These are phyloP conservation scores for Diorhabda carinulata DNA, from an alignment of 1,140 invertebrate species.

Conservation along the genomic window DNA sequence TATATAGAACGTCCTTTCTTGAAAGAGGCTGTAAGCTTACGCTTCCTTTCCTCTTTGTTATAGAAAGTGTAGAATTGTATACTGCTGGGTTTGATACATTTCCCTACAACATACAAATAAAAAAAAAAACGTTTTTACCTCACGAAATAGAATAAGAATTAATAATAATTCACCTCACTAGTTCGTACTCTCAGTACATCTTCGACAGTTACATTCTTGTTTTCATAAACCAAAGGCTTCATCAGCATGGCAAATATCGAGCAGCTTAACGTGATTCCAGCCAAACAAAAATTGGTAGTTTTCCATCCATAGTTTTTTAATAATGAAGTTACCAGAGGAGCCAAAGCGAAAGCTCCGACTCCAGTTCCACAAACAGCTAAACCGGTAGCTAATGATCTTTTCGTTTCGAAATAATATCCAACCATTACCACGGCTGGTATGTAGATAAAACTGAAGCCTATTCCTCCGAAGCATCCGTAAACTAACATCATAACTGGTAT, in stretches of 20 bases:
- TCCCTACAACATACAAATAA: background rate
- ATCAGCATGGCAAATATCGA: conserved; percentile 90
- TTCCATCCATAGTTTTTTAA: conserved; percentile 83
- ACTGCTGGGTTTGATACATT: background rate
- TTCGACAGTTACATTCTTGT: conserved; percentile 53
- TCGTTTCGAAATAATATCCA: conserved; percentile 97
- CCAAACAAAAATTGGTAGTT: conserved; percentile 84
- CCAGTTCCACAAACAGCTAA: conserved; percentile 96
- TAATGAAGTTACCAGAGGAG: conserved; percentile 75
- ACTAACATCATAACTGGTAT: conserved; percentile 88
- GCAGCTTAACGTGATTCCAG: conserved; percentile 89
- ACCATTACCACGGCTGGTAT: conserved; percentile 97
- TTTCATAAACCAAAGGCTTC: conserved; percentile 70
- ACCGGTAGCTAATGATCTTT: conserved; percentile 92
- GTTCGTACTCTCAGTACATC: background rate
- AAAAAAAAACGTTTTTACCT: too few species aligned
- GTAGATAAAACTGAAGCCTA: conserved; percentile 96
- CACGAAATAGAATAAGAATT: too few species aligned
- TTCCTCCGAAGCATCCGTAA: conserved; percentile 90
- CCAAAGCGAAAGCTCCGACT: conserved; percentile 89
- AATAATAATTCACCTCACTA: background rate
- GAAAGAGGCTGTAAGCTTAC: background rate
- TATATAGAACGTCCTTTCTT: conserved; percentile 10
- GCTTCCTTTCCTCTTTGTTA: conserved; percentile 6
- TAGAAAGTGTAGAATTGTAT: conserved; percentile 4